phyloP scores from a whole-genome alignment of 2,113 vertebrate genomes.

The Coregonus clupeaformis region DNA sequence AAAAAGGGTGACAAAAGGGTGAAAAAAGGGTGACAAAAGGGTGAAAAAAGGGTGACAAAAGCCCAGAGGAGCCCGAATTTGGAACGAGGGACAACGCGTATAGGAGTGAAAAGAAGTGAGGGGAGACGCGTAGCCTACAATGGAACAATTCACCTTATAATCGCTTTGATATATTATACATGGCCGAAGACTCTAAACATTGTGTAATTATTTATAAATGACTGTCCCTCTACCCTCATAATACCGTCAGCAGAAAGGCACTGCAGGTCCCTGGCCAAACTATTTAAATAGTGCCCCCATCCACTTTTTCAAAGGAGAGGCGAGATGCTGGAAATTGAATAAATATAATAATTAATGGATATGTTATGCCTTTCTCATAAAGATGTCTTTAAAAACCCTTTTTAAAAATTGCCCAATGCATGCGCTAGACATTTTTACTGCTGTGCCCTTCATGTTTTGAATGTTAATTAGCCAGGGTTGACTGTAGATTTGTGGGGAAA shows the following conservation, averaged over 20 bases:
- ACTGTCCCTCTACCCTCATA: slow-evolving; percentile 87
- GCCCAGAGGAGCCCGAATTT: slow-evolving; percentile 91
- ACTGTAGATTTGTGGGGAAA: not conserved
- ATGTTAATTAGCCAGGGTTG: slow-evolving; percentile 31
- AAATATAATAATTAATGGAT: slow-evolving; percentile 94
- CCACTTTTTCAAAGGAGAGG: slow-evolving; percentile 75
- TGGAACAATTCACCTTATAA: slow-evolving; percentile 98
- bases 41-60: slow-evolving; percentile 98
- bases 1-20: slow-evolving; percentile 98
- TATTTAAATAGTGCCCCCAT: slow-evolving; percentile 88
- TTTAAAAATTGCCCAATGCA: slow-evolving; percentile 72
- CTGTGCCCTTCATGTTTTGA: slow-evolving; percentile 27
- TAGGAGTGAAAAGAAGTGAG: slow-evolving; percentile 90
- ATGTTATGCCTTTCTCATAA: slow-evolving; percentile 98
- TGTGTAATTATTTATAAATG: slow-evolving; percentile 99
- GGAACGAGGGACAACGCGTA: slow-evolving; percentile 93
- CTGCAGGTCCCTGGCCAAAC: slow-evolving; percentile 94
- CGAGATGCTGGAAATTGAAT: slow-evolving; percentile 83
- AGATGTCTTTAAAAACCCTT: slow-evolving; percentile 96
- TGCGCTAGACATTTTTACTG: slow-evolving; percentile 38
- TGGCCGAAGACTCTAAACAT: slow-evolving; percentile 98
- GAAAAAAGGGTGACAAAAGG: slow-evolving; percentile 98
- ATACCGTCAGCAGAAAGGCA: slow-evolving; percentile 91
- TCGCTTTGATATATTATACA: slow-evolving; percentile 99
- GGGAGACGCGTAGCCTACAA: slow-evolving; percentile 81